Percentiles rank a stretch among this genome's conserved stretches.
phyloP scores from a whole-genome alignment of 2,797 vertebrate genomes.

The Rhynchonycteris naso region DNA sequence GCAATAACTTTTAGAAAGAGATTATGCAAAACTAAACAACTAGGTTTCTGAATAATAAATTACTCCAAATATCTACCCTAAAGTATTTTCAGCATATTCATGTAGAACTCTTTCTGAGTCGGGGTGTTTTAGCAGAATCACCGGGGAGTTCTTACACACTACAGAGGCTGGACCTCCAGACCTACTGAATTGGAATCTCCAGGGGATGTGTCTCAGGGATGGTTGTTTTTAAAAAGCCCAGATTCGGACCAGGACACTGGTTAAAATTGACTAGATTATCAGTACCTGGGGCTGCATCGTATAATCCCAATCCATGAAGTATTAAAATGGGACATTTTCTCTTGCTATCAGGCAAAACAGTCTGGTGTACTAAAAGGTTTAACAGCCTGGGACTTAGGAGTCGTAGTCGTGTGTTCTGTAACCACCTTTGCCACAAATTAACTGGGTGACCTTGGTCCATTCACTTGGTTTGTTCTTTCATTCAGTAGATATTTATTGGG shows the following conservation, averaged over 20 bases:
- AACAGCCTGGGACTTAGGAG: neutral
- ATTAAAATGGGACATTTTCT: neutral
- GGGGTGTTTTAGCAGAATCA: constrained; percentile 37
- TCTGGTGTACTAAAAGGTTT: neutral
- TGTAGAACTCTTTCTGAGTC: constrained; percentile 31
- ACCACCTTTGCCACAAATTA: neutral
- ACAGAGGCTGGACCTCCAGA: constrained; percentile 13
- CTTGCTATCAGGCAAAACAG: neutral
- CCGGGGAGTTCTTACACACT: constrained; percentile 28
- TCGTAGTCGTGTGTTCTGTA: neutral
- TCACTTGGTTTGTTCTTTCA: constrained; percentile 35
- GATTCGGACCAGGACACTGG: neutral
- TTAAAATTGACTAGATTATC: neutral
- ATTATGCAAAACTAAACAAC: constrained; percentile 43
- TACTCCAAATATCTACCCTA: neutral
- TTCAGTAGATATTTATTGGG: constrained; percentile 33
- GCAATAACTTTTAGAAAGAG: constrained; percentile 44
- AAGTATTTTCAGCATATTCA: constrained; percentile 36
- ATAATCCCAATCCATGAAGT: neutral
- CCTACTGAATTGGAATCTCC: constrained; percentile 13
- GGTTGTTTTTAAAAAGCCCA: neutral
- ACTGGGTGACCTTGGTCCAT: neutral
- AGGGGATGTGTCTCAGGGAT: neutral
- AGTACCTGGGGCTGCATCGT: neutral
- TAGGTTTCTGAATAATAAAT: constrained; percentile 47